Evolutionary conservation across 2,888 invertebrate genomes (phyloP), one percentile per base, ranked within the genome.

Genomic region (Agriopis leucophaearia): DNA sequence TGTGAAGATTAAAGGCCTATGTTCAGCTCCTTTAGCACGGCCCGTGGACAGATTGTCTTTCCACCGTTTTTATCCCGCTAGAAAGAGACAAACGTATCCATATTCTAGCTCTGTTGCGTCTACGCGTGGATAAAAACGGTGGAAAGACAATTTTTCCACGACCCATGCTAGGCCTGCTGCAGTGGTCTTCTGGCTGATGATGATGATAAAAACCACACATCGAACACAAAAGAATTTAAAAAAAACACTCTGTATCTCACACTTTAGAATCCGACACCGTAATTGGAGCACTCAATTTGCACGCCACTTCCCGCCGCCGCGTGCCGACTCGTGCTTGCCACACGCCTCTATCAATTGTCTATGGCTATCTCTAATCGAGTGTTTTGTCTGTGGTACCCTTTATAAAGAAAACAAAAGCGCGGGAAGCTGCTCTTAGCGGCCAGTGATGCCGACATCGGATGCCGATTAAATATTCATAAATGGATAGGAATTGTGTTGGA

Each of bases 251-350:
- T 84, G 71, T 86, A 81, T n/a, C 40, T 16, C 0, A 10, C 52
- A 55, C 61, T 65, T 77, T 78, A 80, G 78, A 87, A 91, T 81
- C 78, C 85, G 88, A 91, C 83, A 87, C 88, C 80, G 93, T 93
- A 93, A 94, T 93, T 91, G 92, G 93, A 94, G 92, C 91, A 89
- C 91, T 94, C 92, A 92, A 92, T 94, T 94, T 91, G 91, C 87
- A 85, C 87, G 88, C 87, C 89, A 87, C 84, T 87, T 89, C 80
- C 79, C 83, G 82, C 80, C 84, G 86, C 73, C 88, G 84, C 87
- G 88, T 84, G 88, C 77, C 82, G 74, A 64, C 83, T 83, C 84
- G 87, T 83, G 86, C 75, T 78, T 71, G 66, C 67, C 86, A 80
- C 82, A 79, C 81, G 83, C 74, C 82, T 71, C 83, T 83, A 81